Percentiles rank a stretch among this genome's conserved stretches.
These are phyloP conservation scores for Camponotus floridanus DNA, from an alignment of 1,140 invertebrate species.

Conservation along the genomic window DNA sequence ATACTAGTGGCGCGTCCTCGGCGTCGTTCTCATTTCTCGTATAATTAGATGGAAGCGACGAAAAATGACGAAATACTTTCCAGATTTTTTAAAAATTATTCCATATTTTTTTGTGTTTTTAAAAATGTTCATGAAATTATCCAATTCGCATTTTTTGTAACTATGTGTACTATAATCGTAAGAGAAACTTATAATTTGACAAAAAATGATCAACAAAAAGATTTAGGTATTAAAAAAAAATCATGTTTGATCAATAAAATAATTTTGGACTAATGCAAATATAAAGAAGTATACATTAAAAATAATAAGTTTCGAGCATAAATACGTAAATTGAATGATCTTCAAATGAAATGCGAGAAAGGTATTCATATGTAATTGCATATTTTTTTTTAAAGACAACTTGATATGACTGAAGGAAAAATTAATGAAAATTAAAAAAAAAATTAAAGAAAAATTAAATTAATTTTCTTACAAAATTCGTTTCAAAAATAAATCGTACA, in stretches of 20 bases:
- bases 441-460: neutral
- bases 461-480: neutral
- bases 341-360: neutral
- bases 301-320: neutral
- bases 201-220: too few relatives aligned
- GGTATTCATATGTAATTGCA: neutral
- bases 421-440: neutral
- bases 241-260: too few relatives aligned
- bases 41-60: conserved; percentile 29
- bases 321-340: neutral
- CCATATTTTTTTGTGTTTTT: too few relatives aligned
- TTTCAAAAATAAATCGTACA: neutral
- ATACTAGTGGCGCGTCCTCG: neutral
- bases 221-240: too few relatives aligned
- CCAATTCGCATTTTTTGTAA: too few relatives aligned
- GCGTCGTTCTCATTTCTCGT: conserved; percentile 9
- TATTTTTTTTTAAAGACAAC: neutral
- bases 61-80: conserved; percentile 14
- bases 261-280: too few relatives aligned
- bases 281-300: neutral
- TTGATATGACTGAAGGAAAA: conserved; percentile 13
- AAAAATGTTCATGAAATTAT: too few relatives aligned
- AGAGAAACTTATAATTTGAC: too few relatives aligned
- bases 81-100: too few relatives aligned
- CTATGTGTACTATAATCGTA: too few relatives aligned